Percentiles rank a stretch among this genome's conserved stretches.
phyloP scores from a whole-genome alignment of 2,797 vertebrate genomes.

The Thripadectes ignobilis region DNA sequence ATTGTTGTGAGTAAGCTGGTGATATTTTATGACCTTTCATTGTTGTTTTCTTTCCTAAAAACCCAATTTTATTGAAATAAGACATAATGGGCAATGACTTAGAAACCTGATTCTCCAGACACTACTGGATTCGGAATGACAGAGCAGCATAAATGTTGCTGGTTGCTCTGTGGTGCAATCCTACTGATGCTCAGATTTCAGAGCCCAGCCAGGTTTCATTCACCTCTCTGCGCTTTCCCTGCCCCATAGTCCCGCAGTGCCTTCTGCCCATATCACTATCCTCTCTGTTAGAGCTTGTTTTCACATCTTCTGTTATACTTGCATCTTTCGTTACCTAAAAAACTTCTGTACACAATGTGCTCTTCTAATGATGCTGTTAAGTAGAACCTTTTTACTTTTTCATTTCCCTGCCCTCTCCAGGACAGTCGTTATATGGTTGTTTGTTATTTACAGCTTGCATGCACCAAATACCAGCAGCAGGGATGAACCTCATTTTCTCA shows the following conservation, averaged over 20 bases:
- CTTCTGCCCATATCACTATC: not conserved
- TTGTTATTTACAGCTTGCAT: constrained; percentile 19
- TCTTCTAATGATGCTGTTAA: not conserved
- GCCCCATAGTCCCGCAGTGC: not conserved
- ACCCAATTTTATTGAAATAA: not conserved
- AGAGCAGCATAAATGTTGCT: not conserved
- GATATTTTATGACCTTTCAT: not conserved
- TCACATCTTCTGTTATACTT: not conserved
- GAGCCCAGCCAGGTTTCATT: not conserved
- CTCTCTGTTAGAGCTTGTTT: not conserved
- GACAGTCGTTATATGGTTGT: not conserved
- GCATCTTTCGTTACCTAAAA: not conserved
- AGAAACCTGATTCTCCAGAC: not conserved
- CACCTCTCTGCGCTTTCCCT: not conserved
- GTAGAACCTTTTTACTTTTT: not conserved
- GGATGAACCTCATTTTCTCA: not conserved
- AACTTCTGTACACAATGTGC: not conserved
- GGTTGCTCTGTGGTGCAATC: not conserved
- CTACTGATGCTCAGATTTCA: not conserved
- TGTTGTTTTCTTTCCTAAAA: not conserved
- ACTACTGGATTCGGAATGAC: not conserved
- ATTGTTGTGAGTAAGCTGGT: not conserved
- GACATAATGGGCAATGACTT: not conserved
- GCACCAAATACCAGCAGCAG: not conserved
- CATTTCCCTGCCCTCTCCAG: not conserved